phyloP scores from a whole-genome alignment of 2,113 vertebrate species.

The Prionailurus viverrinus region DNA sequence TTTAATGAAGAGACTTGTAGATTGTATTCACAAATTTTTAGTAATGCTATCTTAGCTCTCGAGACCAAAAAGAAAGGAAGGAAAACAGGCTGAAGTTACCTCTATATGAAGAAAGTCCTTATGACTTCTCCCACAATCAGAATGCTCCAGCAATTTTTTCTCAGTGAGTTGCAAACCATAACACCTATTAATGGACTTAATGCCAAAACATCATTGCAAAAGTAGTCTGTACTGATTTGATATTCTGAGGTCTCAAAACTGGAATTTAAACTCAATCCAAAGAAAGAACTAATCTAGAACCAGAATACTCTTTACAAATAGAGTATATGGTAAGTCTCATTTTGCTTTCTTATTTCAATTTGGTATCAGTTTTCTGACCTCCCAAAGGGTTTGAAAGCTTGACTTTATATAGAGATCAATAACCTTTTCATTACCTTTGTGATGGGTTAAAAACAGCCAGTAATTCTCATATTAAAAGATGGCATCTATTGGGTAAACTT shows the following conservation, averaged over 20 bases:
- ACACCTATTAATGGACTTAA: background rate
- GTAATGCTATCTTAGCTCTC: background rate
- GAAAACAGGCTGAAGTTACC: background rate
- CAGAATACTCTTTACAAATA: background rate
- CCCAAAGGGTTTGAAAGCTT: background rate
- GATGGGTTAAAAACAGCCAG: background rate
- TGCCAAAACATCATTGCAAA: background rate
- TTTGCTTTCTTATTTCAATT: slow-evolving; percentile 35
- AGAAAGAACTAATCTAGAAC: slow-evolving; percentile 14
- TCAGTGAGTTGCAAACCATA: background rate
- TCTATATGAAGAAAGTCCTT: background rate
- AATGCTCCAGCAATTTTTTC: background rate
- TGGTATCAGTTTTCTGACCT: background rate
- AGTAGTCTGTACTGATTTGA: background rate
- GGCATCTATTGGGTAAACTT: background rate
- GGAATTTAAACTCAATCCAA: background rate
- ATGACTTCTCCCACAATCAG: background rate
- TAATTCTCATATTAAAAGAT: background rate
- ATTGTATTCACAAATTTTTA: background rate
- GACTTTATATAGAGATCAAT: background rate
- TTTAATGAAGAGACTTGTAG: background rate
- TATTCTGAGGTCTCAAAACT: background rate
- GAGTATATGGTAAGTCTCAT: background rate
- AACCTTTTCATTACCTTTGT: background rate
- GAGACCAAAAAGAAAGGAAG: background rate